Evolutionary conservation across 35 echinoderm and acorn worm species (phyloP), one percentile per base, ranked within the genome.

Genomic region (Apostichopus parvimensis): DNA sequence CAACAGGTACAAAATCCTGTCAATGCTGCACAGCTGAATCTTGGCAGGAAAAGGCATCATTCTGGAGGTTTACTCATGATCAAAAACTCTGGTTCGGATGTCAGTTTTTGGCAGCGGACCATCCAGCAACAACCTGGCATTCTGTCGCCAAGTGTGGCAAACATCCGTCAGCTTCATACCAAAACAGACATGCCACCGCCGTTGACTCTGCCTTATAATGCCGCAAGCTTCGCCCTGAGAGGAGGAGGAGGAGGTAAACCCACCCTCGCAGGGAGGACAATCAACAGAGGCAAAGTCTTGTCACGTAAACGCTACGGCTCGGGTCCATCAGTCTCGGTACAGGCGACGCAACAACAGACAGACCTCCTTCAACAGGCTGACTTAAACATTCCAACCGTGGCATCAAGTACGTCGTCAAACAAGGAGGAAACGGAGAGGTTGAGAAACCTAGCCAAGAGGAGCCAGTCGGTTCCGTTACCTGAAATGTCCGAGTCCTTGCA

Each of bases 111-210:
- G 25, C 60, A 61, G 0, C 84, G 17, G 5, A 11, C 54, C 2
- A n/a, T 53, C 8, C 55, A 87, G 55, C 84, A 87, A 34, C 84
- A 87, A 13, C 56, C 13, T 64, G 1, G 12, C 17, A 75, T 75
- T 14, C 34, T 45, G 34, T 3, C 34, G 34, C 34, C 34, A 45
- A 24, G 1, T 26, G 14, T 82, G 8, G 21, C 17, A 79, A 82
- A 54, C 13, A 55, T 73, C 34, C 10, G 61, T 53, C 58, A 71
- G 58, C 52, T 88, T 6, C 78, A 91, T 56, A 91, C 77, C 53
- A 91, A 77, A 18, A 91, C 89, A 57, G 77, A 91, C 55, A 91
- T 91, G 89, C 89, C 89, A 8, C 89, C 89, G n/a, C 89, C 89
- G n/a, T 53, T 73, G 13, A 18, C n/a, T 22, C 55, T 91, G 54